Evolutionary conservation across 2,888 invertebrate species (phyloP), one percentile per base, ranked within the genome.

Genomic region (Tillus elongatus): DNA sequence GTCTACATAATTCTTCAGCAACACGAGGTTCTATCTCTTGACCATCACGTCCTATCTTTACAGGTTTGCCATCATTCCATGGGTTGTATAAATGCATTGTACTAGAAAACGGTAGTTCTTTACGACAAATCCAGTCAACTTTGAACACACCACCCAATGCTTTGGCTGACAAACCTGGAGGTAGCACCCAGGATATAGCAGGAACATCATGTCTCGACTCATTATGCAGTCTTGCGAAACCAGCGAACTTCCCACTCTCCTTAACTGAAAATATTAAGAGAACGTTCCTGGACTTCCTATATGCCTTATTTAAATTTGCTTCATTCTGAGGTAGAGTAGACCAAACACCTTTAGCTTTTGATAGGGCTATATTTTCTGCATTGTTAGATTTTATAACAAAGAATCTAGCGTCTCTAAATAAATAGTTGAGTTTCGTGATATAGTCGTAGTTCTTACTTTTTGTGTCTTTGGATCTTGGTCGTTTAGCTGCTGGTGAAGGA

Each of bases 341-440:
- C 97, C 96, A 97, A 3, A 96, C 95, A 43, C 89, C 91, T 70
- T 89, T 90, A 10, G 84, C 86, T 67, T 97, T 97, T 1, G 95
- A 91, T 40, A 97, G 64, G 19, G 86, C 84, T 35, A 97, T 87
- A 65, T 97, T 97, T 67, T 97, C 96, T 40, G 88, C 86, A 68
- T 97, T 97, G 67, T 95, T 96, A 34, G 95, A 95, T 69, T 97
- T 97, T 54, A 97, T 95, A 39, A 97, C 77, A 69, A 95, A 96
- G 71, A 92, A 96, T 48, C 85, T 76, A 33, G 96, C 88, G 62
- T 92, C 92, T 50, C 92, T 77, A 66, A 96, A 95, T 50, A 97
- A 73, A 67, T 95, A 93, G 69, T 90, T 92, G 47, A 96, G 67
- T 68, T 90, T 88, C 13, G 87, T 86, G 68, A 82, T 74, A 56